Conservation (phyloP, 2,797 vertebrate genomes). For the Streptopelia turtur region DNA sequence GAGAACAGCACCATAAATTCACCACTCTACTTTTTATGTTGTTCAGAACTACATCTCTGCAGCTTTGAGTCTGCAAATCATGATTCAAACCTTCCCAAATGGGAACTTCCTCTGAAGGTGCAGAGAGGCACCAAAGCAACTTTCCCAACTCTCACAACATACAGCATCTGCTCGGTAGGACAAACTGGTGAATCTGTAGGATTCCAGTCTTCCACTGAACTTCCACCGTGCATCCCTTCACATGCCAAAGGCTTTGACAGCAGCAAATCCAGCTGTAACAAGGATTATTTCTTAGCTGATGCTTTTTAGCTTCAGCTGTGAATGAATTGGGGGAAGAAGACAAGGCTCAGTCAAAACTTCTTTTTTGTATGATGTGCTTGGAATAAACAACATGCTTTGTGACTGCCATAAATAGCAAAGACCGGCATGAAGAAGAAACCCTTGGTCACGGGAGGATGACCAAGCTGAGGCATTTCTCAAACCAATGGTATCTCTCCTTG, state of each 20-base stretch:
- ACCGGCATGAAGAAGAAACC: neutral
- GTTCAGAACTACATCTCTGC: neutral
- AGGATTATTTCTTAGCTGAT: neutral
- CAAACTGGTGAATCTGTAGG: neutral
- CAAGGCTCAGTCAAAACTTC: neutral
- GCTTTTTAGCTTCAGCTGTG: neutral
- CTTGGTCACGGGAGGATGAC: neutral
- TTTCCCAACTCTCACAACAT: neutral
- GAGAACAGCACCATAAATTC: neutral
- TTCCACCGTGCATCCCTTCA: accelerated
- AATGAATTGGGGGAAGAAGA: neutral
- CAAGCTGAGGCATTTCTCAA: neutral
- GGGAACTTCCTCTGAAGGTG: neutral
- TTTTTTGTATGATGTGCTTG: neutral
- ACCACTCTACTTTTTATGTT: neutral
- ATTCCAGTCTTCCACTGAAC: neutral
- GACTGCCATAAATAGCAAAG: neutral
- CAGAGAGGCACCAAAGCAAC: neutral
- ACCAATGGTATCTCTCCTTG: neutral
- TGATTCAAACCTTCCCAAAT: neutral
- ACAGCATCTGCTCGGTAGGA: neutral
- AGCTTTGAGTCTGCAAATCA: neutral
- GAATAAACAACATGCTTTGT: neutral
- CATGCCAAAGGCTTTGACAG: neutral
- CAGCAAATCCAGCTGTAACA: neutral